Evolutionary conservation across 1,140 invertebrate species (phyloP), one percentile per base, ranked within the genome.

Genomic region (Nasonia vitripennis): DNA sequence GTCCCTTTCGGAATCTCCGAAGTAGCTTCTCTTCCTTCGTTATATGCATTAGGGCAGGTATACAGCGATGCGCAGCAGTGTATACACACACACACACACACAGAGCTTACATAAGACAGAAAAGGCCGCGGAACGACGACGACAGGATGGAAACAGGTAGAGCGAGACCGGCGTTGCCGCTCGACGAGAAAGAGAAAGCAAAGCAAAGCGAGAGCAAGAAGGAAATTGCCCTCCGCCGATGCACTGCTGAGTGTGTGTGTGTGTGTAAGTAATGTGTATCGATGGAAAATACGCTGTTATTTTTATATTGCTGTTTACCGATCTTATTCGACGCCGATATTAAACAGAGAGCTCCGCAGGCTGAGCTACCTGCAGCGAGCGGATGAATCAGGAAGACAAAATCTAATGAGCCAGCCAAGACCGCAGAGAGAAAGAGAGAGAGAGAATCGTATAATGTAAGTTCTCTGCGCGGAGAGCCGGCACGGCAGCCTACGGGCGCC

Each of bases 151-250:
- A 74, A 83, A 78, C 82, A 73, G 74, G 34, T 77, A 83, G 73
- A 78, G 74, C 74, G 62, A 83, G 62, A 83, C 62, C 37, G 20
- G 10, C 27, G 37, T 62, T 37, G 73, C 78, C 27, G 51, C 48
- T 14, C 78, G 55, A 31, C 62, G 78, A 80, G 78, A 80, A 80
- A 80, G 78, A 80, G 78, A 80, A 80, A 80, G 78, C 78, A 68
- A 80, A 80, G 62, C 27, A 31, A 51, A 37, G 34, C 34, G 74
- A 48, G 75, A 78, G 37, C 37, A 45, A 51, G 11, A 31, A 79
- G 78, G 78, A 80, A 80, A 80, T 80, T 80, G 78, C 78, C 34
- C 78, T 48, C 27, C 78, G 55, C 37, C 67, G 34, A 27, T 27
- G 45, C 10, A 71, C 6, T 14, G 11, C 27, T 1, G 27, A 27